Conservation (phyloP, 2,888 invertebrate species). For the Anoplius nigerrimus region DNA sequence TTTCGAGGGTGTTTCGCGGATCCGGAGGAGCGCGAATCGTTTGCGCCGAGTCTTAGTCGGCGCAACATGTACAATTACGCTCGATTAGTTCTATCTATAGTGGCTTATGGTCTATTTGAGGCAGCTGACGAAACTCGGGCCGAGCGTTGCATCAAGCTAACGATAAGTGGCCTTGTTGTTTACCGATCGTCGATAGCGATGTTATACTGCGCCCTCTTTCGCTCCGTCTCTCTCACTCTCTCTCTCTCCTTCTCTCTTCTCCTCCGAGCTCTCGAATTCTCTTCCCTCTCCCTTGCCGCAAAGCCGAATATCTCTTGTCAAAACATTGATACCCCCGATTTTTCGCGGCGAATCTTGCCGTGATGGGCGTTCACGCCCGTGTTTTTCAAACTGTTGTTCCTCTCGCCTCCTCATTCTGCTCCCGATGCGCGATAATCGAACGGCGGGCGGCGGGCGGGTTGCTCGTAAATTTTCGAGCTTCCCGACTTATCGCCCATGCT, state of each 20-base stretch:
- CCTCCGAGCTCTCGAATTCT: slow-evolving; percentile 8
- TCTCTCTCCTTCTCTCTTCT: not conserved
- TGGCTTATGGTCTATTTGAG: slow-evolving; percentile 49
- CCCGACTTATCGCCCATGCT: no score
- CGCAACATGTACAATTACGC: slow-evolving; percentile 46
- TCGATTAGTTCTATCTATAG: slow-evolving; percentile 47
- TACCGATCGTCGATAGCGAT: slow-evolving; percentile 57
- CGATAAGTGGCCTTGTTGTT: slow-evolving; percentile 54
- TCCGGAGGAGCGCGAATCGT: no score
- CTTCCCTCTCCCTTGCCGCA: not conserved
- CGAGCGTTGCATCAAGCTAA: slow-evolving; percentile 70
- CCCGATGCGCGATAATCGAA: no score
- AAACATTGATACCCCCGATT: slow-evolving; percentile 45
- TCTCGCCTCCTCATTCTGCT: not conserved
- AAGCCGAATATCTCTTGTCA: slow-evolving; percentile 42
- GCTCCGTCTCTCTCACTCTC: slow-evolving; percentile 22
- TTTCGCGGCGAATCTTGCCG: not conserved
- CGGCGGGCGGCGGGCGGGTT: no score
- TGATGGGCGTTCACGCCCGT: not conserved
- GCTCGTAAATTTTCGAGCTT: no score
- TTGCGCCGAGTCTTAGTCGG: slow-evolving; percentile 27
- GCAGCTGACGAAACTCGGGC: slow-evolving; percentile 69
- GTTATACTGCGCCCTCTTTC: slow-evolving; percentile 8
- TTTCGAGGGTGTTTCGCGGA: slow-evolving; percentile 28
- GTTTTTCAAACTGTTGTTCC: not conserved